These are phyloP conservation scores for Lamprotornis superbus DNA, from an alignment of 2,113 vertebrate species.

Conservation along the genomic window DNA sequence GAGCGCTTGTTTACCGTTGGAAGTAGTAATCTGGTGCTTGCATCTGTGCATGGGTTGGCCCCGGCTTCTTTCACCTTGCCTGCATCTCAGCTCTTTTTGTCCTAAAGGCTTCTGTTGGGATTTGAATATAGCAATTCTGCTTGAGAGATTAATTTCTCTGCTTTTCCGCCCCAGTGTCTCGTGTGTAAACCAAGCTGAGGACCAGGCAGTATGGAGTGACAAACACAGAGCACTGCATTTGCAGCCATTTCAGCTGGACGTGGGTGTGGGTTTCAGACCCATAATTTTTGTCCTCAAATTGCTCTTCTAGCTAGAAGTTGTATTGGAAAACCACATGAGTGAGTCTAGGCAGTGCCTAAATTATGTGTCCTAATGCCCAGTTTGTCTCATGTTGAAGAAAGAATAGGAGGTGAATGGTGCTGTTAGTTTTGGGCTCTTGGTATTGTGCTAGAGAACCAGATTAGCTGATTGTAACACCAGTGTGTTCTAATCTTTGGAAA, in stretches of 20 bases:
- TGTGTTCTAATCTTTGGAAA: neutral
- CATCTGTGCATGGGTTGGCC: neutral
- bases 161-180: neutral
- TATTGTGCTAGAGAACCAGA: neutral
- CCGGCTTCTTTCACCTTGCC: slow-evolving; percentile 11
- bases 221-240: neutral
- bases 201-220: neutral
- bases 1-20: slow-evolving; percentile 16
- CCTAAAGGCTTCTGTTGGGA: slow-evolving; percentile 12
- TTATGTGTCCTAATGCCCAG: neutral
- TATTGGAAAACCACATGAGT: neutral
- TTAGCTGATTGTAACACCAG: neutral
- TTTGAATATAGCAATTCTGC: slow-evolving; percentile 28
- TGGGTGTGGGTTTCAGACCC: neutral
- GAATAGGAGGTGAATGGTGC: neutral
- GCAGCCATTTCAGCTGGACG: neutral
- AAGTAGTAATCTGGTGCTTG: neutral
- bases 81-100: neutral
- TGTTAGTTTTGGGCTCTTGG: neutral
- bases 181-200: neutral
- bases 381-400: neutral
- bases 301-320: neutral
- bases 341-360: neutral
- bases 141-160: slow-evolving; percentile 6
- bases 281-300: neutral